A percentile compares a stretch with the other conserved stretches of the same genome.
phyloP scores from a whole-genome alignment of 2,113 vertebrate genomes.

The Stegastes partitus region DNA sequence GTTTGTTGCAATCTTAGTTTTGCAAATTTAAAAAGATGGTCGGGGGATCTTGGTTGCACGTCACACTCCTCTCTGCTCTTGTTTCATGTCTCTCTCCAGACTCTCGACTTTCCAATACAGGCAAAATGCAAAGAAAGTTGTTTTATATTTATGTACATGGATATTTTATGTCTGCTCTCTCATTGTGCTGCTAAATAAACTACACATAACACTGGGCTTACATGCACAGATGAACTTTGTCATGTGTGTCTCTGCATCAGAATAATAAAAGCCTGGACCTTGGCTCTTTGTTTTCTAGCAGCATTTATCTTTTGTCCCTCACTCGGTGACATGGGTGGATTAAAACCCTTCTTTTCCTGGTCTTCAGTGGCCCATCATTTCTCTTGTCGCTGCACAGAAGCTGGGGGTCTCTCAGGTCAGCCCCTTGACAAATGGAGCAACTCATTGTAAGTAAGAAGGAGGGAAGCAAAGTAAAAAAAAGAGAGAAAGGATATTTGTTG shows the following conservation, averaged over 20 bases:
- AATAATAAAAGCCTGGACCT: slow-evolving; percentile 7
- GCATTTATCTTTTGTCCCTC: slow-evolving; percentile 42
- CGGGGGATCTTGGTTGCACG: not conserved
- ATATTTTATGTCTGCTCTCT: not conserved
- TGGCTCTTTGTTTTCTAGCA: slow-evolving; percentile 37
- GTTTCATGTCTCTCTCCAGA: not conserved
- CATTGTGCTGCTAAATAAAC: not conserved
- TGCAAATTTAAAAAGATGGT: not conserved
- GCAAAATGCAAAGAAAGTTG: not conserved
- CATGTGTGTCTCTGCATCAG: not conserved
- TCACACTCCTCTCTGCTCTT: not conserved
- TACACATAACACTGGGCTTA: not conserved
- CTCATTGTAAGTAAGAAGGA: slow-evolving; percentile 73
- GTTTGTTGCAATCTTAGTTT: not conserved
- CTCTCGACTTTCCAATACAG: not conserved
- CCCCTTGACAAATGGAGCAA: slow-evolving; percentile 75
- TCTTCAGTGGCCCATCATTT: slow-evolving; percentile 47
- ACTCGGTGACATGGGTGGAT: slow-evolving; percentile 33
- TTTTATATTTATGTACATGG: not conserved
- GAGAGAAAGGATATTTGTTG: slow-evolving; percentile 77
- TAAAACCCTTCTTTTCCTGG: slow-evolving; percentile 37
- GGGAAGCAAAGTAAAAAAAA: slow-evolving; percentile 73
- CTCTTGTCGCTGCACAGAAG: slow-evolving; percentile 50
- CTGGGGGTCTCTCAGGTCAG: slow-evolving; percentile 65
- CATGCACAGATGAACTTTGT: not conserved